Percentiles rank a stretch among this genome's conserved stretches.
These are phyloP conservation scores for Chiroxiphia lanceolata DNA, from an alignment of 2,797 vertebrate species.

Conservation along the genomic window DNA sequence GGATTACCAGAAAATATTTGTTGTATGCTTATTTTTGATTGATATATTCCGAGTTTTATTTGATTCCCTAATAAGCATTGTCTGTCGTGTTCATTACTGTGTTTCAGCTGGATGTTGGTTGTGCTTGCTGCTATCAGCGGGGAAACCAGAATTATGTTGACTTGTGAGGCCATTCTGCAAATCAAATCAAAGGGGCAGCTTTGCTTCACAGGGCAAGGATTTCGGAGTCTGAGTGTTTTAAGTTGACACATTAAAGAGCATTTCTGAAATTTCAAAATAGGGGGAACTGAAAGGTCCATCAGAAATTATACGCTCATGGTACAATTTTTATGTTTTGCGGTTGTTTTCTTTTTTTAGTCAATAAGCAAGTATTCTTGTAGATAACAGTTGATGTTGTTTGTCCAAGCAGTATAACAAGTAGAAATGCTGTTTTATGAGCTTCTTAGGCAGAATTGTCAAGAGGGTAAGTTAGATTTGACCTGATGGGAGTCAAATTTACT, in stretches of 20 bases:
- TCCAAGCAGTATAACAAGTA: not conserved
- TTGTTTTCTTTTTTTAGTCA: not conserved
- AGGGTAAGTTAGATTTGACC: not conserved
- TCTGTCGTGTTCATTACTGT: not conserved
- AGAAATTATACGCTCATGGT: not conserved
- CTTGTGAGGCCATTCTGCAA: constrained; percentile 6
- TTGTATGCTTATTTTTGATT: not conserved
- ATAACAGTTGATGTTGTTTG: not conserved
- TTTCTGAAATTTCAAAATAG: not conserved
- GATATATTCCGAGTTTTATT: not conserved
- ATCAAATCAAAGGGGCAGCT: not conserved
- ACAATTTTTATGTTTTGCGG: not conserved
- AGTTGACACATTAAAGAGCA: not conserved
- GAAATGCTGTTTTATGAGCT: not conserved
- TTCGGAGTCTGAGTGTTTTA: not conserved
- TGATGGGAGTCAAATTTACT: not conserved
- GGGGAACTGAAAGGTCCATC: not conserved
- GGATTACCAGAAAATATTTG: not conserved
- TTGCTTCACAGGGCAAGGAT: not conserved
- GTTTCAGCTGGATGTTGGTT: not conserved
- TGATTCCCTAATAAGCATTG: not conserved
- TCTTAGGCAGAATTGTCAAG: not conserved
- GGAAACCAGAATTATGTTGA: not conserved
- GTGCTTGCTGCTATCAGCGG: not conserved
- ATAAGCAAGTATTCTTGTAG: not conserved